Evolutionary conservation across 2,888 invertebrate genomes (phyloP), one percentile per base, ranked within the genome.

Genomic region (Enchytraeus crypticus): DNA sequence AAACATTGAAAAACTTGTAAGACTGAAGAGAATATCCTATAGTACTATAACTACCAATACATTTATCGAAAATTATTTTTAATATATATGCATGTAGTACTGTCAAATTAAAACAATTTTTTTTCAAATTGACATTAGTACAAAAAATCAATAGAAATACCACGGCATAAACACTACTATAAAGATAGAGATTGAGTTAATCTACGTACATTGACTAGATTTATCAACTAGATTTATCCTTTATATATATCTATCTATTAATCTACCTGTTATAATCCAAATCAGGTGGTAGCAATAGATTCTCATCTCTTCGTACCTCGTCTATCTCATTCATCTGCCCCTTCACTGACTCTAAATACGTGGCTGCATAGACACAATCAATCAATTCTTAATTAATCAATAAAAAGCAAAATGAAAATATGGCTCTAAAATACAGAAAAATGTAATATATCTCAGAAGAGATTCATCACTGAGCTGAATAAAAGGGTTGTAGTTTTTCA

Each of bases 291-390:
- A 90, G 85, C n/a, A 81, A 66, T 51, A 89, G 79, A 34, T 82
- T 77, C 73, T 88, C 88, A 69, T 89, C 86, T 60, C 82, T 81
- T 63, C 83, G 80, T 5, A 89, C 82, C 74, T 87, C 86, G n/a
- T 83, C 82, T 21, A 89, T 84, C 74, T 88, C 86, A 26, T 80
- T 79, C 34, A 81, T 74, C 71, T 89, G 87, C 56, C 83, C 81
- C 21, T 77, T 74, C 29, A 86, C 80, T 21, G 83, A 82, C 58
- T 72, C 68, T 34, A 82, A 82, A 74, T 90, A 90, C 4, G 83
- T 72, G 0, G 86, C 85, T 81, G 87, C 85, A 68, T 64, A 53
- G 29, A 38, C 62, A 49, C 51, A 38, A 29, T 23, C 3, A 57
- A 5, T n/a, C 1, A 3, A 53, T 21, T 21, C 5, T n/a, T 43